These are phyloP conservation scores for Mythimna ferrago DNA, from an alignment of 2,888 invertebrate species.

Conservation along the genomic window DNA sequence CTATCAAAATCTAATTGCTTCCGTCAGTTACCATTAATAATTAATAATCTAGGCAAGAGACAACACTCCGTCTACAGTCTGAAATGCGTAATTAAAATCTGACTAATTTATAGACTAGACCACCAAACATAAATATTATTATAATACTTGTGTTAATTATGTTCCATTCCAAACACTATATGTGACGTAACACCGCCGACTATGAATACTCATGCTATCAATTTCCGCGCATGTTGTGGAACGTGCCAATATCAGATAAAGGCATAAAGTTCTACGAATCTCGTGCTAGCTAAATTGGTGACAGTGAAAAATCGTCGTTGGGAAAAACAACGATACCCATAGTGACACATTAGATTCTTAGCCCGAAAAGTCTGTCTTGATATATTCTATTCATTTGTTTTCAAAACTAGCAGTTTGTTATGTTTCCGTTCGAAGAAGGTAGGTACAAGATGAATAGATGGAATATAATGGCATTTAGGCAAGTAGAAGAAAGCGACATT, in stretches of 20 bases:
- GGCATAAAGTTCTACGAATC: slow-evolving; percentile 3
- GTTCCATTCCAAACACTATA: slow-evolving; percentile 7
- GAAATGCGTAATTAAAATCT: background rate
- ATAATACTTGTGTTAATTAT: background rate
- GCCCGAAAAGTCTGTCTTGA: background rate
- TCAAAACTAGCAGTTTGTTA: no score
- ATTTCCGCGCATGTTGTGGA: background rate
- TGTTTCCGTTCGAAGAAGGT: no score
- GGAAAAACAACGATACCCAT: background rate
- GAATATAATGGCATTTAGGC: no score
- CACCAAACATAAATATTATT: background rate
- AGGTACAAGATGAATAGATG: no score
- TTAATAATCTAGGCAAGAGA: background rate
- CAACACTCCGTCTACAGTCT: background rate
- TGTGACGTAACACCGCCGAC: background rate
- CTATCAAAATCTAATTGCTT: background rate
- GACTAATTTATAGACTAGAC: background rate
- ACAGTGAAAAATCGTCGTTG: background rate
- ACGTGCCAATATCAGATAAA: slow-evolving; percentile 31
- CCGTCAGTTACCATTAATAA: background rate
- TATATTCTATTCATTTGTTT: background rate
- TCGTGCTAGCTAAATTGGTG: background rate
- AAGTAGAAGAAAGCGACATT: no score
- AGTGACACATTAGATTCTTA: no score
- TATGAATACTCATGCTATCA: slow-evolving; percentile 1